These are phyloP conservation scores for Dicerorhinus sumatrensis DNA, from an alignment of 2,113 vertebrate species.

Conservation along the genomic window DNA sequence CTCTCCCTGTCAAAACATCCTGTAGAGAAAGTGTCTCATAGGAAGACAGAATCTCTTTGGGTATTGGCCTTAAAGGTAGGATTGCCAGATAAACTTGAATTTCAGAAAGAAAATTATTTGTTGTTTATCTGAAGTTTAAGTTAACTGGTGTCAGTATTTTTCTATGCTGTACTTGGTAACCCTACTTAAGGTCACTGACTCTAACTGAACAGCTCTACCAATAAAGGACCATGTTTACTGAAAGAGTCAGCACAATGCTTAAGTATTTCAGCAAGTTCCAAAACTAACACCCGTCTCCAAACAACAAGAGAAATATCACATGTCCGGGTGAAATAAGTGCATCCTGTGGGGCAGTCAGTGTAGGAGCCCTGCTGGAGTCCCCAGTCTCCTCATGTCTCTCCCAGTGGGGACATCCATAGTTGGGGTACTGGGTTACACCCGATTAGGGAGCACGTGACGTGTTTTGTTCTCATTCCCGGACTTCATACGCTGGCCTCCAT, in stretches of 20 bases:
- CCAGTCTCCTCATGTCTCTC: background rate
- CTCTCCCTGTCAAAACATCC: background rate
- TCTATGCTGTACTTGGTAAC: background rate
- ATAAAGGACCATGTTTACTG: background rate
- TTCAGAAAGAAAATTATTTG: background rate
- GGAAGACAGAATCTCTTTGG: background rate
- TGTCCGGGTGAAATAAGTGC: background rate
- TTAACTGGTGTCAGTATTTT: background rate
- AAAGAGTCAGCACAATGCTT: background rate
- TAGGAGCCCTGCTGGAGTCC: fast-evolving
- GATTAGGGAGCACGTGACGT: no score
- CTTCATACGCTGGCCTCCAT: background rate
- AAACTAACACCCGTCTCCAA: background rate
- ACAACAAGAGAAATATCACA: background rate
- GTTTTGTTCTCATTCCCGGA: background rate
- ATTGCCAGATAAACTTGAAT: background rate
- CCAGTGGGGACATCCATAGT: fast-evolving
- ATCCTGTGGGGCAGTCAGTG: background rate
- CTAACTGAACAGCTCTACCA: background rate
- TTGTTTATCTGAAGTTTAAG: background rate
- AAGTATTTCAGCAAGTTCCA: background rate
- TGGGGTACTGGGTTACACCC: fast-evolving
- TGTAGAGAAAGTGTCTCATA: background rate
- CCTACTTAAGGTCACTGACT: background rate
- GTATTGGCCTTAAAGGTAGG: background rate